phyloP scores from a whole-genome alignment of 2,888 invertebrate species.

The Orchesella flavescens region DNA sequence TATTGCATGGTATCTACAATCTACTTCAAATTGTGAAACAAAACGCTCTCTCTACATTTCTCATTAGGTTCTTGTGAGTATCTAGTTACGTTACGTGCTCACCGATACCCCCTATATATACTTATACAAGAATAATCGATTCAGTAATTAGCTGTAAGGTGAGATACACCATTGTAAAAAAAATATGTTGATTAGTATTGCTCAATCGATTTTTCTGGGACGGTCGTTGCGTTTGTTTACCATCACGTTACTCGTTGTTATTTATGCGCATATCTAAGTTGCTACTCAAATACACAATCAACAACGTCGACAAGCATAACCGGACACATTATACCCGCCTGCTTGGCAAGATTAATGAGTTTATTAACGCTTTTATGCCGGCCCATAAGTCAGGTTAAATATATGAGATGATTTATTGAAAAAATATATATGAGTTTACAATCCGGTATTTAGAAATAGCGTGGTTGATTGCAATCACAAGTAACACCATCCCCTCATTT shows the following conservation, averaged over 20 bases:
- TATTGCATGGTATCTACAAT: too few species aligned
- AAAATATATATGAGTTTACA: too few species aligned
- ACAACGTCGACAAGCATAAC: neutral
- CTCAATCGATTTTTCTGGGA: slow-evolving; percentile 43
- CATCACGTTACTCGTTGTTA: neutral
- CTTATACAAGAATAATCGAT: slow-evolving; percentile 29
- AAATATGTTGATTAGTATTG: slow-evolving; percentile 49
- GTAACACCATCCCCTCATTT: neutral
- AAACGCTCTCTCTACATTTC: neutral
- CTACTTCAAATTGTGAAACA: neutral
- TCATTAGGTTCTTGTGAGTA: too few species aligned
- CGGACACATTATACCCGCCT: neutral
- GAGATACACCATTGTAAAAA: neutral
- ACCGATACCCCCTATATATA: neutral
- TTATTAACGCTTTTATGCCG: slow-evolving; percentile 29
- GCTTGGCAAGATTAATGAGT: slow-evolving; percentile 51
- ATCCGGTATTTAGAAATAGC: neutral
- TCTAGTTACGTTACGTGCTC: too few species aligned
- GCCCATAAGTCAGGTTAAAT: slow-evolving; percentile 8
- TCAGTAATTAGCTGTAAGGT: slow-evolving; percentile 28
- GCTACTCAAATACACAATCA: too few species aligned
- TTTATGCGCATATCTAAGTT: neutral
- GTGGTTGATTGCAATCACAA: slow-evolving; percentile 1
- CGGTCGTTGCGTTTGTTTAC: neutral
- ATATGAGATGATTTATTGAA: slow-evolving; percentile 30